A percentile compares a stretch with the other conserved stretches of the same genome.
phyloP scores from a whole-genome alignment of 64 coral and sea anemone genomes.

The Anthopleura sola region DNA sequence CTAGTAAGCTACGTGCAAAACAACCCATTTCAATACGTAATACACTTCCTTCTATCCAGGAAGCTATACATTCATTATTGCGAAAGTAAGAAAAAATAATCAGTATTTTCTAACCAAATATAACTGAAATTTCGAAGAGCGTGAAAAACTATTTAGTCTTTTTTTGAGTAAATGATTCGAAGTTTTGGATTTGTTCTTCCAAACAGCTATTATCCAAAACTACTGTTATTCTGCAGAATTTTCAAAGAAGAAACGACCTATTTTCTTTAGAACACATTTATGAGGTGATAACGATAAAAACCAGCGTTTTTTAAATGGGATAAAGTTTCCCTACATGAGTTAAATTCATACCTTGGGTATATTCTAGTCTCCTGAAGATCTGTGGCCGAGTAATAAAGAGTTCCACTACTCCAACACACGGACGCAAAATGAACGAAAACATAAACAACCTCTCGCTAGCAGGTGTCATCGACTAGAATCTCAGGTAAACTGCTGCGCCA shows the following conservation, averaged over 20 bases:
- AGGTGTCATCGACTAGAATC: not conserved
- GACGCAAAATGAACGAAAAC: slow-evolving; percentile 21
- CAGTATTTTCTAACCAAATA: not conserved
- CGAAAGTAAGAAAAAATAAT: not conserved
- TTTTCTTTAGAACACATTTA: not conserved
- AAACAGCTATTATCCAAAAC: not conserved
- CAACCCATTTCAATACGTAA: not conserved
- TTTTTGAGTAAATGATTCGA: not conserved
- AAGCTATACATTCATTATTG: not conserved
- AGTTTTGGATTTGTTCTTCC: not conserved
- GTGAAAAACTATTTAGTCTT: no score
- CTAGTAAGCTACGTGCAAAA: not conserved
- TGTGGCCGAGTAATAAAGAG: not conserved
- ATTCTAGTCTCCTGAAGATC: not conserved
- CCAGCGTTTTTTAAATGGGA: not conserved
- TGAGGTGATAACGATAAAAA: not conserved
- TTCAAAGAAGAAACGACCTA: slow-evolving; percentile 6
- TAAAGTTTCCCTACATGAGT: not conserved
- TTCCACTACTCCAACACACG: not conserved
- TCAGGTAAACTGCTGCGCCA: not conserved
- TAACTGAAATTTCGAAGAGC: not conserved
- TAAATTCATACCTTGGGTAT: not conserved
- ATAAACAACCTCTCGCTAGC: not conserved
- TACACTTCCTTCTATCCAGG: not conserved
- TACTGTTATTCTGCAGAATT: not conserved